phyloP scores from a whole-genome alignment of 2,888 invertebrate species.

The Machimus rusticus region DNA sequence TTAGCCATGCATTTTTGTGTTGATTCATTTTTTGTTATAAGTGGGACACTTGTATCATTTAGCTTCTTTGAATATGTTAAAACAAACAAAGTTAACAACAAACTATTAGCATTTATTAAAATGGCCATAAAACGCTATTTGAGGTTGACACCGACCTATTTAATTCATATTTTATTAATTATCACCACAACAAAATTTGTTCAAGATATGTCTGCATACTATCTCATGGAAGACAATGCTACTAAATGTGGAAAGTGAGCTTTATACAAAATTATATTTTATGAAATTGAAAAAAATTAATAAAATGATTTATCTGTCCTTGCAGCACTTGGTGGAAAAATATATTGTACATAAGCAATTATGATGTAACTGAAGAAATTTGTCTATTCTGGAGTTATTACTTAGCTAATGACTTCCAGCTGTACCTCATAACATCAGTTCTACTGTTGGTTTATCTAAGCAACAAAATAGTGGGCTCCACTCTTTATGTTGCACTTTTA shows the following conservation, averaged over 20 bases:
- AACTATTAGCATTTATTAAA: constrained; percentile 39
- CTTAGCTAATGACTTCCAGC: constrained; percentile 26
- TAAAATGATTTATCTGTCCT: background rate
- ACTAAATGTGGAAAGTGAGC: constrained; percentile 63
- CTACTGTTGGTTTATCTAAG: background rate
- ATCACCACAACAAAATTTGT: constrained; percentile 61
- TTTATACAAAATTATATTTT: background rate
- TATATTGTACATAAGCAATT: constrained; percentile 77
- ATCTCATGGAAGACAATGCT: constrained; percentile 78
- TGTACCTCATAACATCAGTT: constrained; percentile 21
- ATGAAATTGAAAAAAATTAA: background rate
- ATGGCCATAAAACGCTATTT: constrained; percentile 66
- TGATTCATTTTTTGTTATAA: constrained; percentile 63
- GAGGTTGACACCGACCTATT: constrained; percentile 72
- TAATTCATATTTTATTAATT: constrained; percentile 60
- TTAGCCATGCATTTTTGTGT: constrained; percentile 64
- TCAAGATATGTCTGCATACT: constrained; percentile 73
- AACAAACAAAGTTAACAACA: constrained; percentile 43
- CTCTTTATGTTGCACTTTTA: constrained; percentile 54
- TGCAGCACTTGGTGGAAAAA: constrained; percentile 74
- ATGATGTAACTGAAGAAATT: constrained; percentile 68
- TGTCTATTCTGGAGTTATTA: constrained; percentile 52
- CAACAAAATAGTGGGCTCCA: constrained; percentile 57
- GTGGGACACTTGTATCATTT: constrained; percentile 48
- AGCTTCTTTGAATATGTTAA: constrained; percentile 48